phyloP scores from a whole-genome alignment of 1,140 invertebrate species.

The Drosophila baimaii region DNA sequence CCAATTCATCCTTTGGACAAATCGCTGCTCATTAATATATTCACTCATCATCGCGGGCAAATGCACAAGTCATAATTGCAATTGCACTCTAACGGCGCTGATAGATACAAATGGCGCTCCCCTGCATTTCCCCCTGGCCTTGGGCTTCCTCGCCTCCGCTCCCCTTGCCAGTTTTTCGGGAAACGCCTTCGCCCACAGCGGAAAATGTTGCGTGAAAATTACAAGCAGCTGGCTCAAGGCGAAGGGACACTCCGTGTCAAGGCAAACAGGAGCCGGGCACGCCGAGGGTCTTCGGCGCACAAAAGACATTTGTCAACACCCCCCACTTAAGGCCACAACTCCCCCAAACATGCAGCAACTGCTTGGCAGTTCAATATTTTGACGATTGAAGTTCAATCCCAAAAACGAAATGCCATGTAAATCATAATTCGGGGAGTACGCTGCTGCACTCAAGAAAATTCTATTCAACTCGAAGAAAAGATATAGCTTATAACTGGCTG shows the following conservation, averaged over 20 bases:
- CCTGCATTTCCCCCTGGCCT: slow-evolving; percentile 18
- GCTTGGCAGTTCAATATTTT: slow-evolving; percentile 64
- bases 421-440: slow-evolving; percentile 57
- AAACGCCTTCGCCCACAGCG: slow-evolving; percentile 64
- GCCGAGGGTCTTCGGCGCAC: slow-evolving; percentile 42
- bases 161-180: slow-evolving; percentile 11
- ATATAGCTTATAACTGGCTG: too few species aligned
- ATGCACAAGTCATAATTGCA: slow-evolving; percentile 75
- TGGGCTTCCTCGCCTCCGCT: background rate
- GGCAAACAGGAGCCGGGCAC: slow-evolving; percentile 15
- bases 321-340: slow-evolving; percentile 65
- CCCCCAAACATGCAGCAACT: slow-evolving; percentile 10
- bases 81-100: slow-evolving; percentile 73
- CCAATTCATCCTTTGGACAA: slow-evolving; percentile 57
- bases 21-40: slow-evolving; percentile 82
- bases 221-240: slow-evolving; percentile 65
- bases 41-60: slow-evolving; percentile 75
- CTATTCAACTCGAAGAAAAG: too few species aligned
- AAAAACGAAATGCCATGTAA: slow-evolving; percentile 46
- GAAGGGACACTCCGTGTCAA: slow-evolving; percentile 21
- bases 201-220: slow-evolving; percentile 81
- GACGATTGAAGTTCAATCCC: slow-evolving; percentile 73
- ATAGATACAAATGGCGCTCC: slow-evolving; percentile 70
- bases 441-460: slow-evolving; percentile 6
- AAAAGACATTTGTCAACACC: slow-evolving; percentile 81